Evolutionary conservation across 1,140 invertebrate species (phyloP).

Genomic region (Elysia chlorotica): DNA sequence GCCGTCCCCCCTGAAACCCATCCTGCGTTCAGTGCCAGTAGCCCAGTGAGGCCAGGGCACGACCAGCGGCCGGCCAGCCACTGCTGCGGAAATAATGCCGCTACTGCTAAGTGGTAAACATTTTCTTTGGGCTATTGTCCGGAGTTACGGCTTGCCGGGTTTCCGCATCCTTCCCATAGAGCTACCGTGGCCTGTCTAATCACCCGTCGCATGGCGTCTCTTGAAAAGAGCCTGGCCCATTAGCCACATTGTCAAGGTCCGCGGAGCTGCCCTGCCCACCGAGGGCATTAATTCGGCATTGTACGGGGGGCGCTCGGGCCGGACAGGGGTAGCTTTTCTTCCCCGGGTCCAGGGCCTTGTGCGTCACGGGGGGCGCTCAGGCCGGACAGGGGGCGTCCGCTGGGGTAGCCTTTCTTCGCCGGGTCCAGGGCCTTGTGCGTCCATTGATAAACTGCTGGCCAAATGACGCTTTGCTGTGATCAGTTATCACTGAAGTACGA

Average conservation of each 20-base stretch:
- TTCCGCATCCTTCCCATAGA: neutral
- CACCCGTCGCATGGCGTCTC: neutral
- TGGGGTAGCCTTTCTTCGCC: neutral
- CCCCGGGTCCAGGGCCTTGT: neutral
- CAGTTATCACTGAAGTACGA: neutral
- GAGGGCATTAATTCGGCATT: constrained; percentile 2
- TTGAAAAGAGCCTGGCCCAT: neutral
- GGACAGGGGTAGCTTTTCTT: neutral
- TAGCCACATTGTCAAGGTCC: neutral
- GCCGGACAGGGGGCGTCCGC: no score
- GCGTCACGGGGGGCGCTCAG: no score
- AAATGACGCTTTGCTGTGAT: neutral
- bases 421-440: neutral
- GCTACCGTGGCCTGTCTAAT: neutral
- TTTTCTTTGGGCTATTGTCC: neutral
- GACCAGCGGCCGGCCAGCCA: no score
- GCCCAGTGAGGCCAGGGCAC: no score
- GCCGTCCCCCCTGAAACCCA: no score
- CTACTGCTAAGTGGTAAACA: constrained; percentile 1
- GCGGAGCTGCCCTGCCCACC: neutral
- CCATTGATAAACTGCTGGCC: neutral
- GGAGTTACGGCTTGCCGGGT: neutral
- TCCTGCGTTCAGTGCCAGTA: no score
- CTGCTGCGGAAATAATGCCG: neutral
- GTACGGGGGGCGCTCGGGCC: no score